Base-by-base conservation (phyloP, 2,888 invertebrate species). In the Nectonema munidae region DNA sequence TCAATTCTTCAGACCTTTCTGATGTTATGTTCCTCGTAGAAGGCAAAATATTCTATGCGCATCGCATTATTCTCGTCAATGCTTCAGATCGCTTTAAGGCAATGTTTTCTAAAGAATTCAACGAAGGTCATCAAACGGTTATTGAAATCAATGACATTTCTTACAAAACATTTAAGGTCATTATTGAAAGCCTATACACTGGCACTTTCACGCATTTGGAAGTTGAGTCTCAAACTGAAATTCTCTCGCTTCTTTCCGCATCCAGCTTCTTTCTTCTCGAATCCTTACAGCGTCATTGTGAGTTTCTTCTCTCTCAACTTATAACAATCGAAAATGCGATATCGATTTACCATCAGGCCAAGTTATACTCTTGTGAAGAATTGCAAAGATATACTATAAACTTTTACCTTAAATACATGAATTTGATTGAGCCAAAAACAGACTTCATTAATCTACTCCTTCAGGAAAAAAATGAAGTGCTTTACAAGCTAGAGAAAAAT, bases 1-100 rank as follows among this genome's bases (percentile, higher is more conserved):
- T 81, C 44, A 81, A 79, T 59, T 79, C 77, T 58, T 73, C 76
- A 1, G 75, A 76, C 49, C 61, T 79, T 25, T 75, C 75, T 47
- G 79, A 79, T 52, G 76, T 79, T 19, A 75, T 75, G 40, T 79
- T 79, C 54, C 65, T 75, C 49, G 76, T 79, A 38, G 77, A 77
- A 53, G 76, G 75, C 1, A 64, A 74, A 43, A 62, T 76, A 17
- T 77, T 81, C 56, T 79, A 76, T 54, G 79, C 75, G 1, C 81
- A 81, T 55, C 76, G 77, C 58, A 77, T 81, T 44, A 76, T 81
- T 25, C 59, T 81, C 41, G 74, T 79, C 33, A 79, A 77, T 2
- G 75, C 75, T 41, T 77, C 76, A 3, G 68, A 73, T 11, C 63
- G 75, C 38, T 68, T 77, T 46, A 66, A 74, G 45, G 71, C 69